A percentile compares a stretch with the other conserved stretches of the same genome.
These are phyloP conservation scores for Pangasius sanitwongsei DNA, from an alignment of 2,797 vertebrate species.

Conservation along the genomic window DNA sequence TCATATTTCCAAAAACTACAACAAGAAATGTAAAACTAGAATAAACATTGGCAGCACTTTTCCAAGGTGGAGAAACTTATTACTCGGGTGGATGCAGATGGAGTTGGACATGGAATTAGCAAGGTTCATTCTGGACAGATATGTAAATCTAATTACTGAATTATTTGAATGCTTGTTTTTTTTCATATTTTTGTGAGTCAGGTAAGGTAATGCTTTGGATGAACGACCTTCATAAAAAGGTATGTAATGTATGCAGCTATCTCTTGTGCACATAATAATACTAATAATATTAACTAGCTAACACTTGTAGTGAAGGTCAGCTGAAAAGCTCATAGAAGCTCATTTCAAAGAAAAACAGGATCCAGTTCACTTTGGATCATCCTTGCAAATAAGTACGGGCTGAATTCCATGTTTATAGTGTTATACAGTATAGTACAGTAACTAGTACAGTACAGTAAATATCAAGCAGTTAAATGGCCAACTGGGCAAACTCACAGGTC, in stretches of 20 bases:
- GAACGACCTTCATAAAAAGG: background rate
- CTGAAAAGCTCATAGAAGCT: background rate
- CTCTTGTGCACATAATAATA: background rate
- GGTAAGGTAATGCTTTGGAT: background rate
- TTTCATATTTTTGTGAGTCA: background rate
- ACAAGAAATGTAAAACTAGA: no score
- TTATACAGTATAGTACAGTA: background rate
- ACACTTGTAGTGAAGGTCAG: background rate
- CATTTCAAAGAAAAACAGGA: background rate
- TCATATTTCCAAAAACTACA: no score
- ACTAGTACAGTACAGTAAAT: no score
- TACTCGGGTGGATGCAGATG: background rate
- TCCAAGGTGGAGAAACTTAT: no score
- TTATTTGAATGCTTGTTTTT: background rate
- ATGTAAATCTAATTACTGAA: background rate
- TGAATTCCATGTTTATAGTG: background rate
- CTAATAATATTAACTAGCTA: background rate
- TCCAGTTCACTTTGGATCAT: background rate
- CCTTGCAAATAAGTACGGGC: background rate
- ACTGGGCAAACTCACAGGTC: background rate
- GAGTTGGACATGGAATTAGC: background rate
- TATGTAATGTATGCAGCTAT: background rate
- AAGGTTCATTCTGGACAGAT: background rate
- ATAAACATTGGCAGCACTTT: no score
- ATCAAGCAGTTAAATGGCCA: background rate